Conservation (phyloP, 2,113 vertebrate genomes). For the Falcunculus frontatus region DNA sequence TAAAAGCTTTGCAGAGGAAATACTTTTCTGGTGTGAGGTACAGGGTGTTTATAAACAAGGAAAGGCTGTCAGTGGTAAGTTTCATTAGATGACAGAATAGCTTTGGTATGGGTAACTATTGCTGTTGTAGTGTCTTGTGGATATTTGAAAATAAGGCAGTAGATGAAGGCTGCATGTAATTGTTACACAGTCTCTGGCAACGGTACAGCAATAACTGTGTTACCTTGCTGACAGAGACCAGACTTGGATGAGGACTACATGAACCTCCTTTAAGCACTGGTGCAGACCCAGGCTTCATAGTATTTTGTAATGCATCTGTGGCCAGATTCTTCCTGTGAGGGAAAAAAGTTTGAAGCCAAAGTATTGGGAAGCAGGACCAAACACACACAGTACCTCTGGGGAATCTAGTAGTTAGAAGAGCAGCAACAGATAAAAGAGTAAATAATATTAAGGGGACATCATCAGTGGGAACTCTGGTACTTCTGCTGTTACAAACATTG, state of each 20-base stretch:
- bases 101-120: background rate
- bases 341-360: background rate
- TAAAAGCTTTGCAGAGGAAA: background rate
- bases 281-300: background rate
- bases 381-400: background rate
- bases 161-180: background rate
- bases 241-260: rapidly evolving
- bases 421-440: background rate
- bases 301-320: background rate
- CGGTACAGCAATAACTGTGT: background rate
- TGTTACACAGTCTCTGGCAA: background rate
- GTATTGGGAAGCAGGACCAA: background rate
- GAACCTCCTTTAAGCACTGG: background rate
- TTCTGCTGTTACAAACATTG: background rate
- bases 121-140: background rate
- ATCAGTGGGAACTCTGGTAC: background rate
- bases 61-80: background rate
- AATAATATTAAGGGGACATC: background rate
- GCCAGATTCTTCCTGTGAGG: background rate
- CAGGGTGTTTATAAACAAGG: background rate
- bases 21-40: background rate
- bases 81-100: background rate
- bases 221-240: background rate
- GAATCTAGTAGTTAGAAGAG: background rate
- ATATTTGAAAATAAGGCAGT: background rate